Base-by-base conservation (phyloP, 2,888 invertebrate species). In the Pandemis cinnamomeana region DNA sequence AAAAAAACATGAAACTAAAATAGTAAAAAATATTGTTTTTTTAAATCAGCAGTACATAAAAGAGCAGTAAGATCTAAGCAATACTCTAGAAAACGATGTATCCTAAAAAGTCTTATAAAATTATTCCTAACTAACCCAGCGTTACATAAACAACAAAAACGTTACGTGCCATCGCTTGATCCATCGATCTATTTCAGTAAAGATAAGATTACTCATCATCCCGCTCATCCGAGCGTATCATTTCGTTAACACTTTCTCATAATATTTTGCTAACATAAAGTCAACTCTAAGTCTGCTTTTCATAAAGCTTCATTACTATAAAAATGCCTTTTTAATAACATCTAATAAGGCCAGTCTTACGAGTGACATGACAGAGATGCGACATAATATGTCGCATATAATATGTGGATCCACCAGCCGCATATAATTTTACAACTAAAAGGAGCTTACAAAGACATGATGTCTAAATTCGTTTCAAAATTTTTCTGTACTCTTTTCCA, bases 161-260 rank as follows among this genome's bases (percentile, higher is more conserved):
- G 46, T 3, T 27, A 64, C 48, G 41, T 41, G n/a, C 41, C 61
- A 61, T 36, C 60, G 13, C 60, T 60, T 36, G 60, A 36, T 36
- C 36, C 60, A 60, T 61, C 61, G 41, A 36, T 61, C 61, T 46
- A 64, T 13, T 48, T 64, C 48, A 64, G 48, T 46, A 48, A 48
- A 27, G 46, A 64, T 64, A 10, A n/a, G 48, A 64, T 64, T 64
- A 64, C 27, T 36, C 64, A 64, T 63, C 20, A 55, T 11, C 58
- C 27, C 27, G 11, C 58, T 27, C 58, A 58, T 58, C 58, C 58
- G 11, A 58, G 58, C 58, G 58, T 27, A 11, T 27, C 58, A 58
- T 58, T 58, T 58, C 27, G 27, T 58, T 58, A 58, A 27, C 58
- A 58, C 58, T 58, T 58, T 58, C 58, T 58, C 58, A 58, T 58